Evolutionary conservation across 23 tunicate genomes (phyloP), one percentile per base, ranked within the genome.

Genomic region (Corella eumyota): DNA sequence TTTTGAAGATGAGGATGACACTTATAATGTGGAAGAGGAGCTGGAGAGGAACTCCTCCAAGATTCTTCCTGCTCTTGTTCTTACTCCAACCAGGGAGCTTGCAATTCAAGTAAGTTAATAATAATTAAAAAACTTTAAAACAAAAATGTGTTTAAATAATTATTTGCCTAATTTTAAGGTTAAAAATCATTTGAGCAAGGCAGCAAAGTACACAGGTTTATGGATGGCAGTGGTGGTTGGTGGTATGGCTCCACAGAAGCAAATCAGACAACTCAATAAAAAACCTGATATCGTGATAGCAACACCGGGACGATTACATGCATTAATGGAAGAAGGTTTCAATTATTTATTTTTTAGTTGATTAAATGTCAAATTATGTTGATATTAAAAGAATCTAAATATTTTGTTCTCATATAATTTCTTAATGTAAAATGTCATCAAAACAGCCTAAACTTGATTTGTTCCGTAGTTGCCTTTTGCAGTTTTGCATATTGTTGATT

Each of bases 271-370:
- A 63, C 67, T 92, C 6, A 64, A 66, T 0, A 81, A 62, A 27
- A 26, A 52, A 59, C 98, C 98, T 0, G 93, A 92, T 54, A 61
- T 92, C 23, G 80, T 92, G 15, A 66, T 92, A 3, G 98, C 93
- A 25, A 92, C 98, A 7, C 98, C 98, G 9, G 98, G 98, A 9
- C 56, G 98, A 4, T 60, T 92, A 51, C 76, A 87, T 93, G 98
- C 83, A 36, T 31, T 92, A 36, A 54, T 76, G 27, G 73, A 74
- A 27, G 25, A 50, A 50, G 97, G 94, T 75, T 1, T 0, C 44
- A 0, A 60, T 21, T 36, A 57, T 15, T 25, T 17, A 7, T 30
- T 20, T 19, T 9, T 49, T 49, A 13, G 52, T 31, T 26, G 20
- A 13, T 13, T 21, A 13, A 15, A 44, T 11, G n/a, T n/a, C n/a